phyloP scores from a whole-genome alignment of 2,888 invertebrate genomes.

The Drosophila melanosoma region DNA sequence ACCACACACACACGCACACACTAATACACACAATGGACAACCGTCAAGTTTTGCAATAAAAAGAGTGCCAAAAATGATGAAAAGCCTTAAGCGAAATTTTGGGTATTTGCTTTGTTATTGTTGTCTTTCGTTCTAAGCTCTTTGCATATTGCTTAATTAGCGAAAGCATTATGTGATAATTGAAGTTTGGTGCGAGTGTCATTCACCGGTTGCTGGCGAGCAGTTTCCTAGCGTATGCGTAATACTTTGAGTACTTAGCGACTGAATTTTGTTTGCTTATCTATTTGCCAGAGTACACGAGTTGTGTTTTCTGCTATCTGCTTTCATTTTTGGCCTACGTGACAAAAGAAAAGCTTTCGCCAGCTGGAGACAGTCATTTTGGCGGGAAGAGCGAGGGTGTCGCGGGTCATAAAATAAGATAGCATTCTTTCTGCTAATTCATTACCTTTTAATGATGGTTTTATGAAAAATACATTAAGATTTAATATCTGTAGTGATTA shows the following conservation, averaged over 20 bases:
- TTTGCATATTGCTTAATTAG: slow-evolving; percentile 58
- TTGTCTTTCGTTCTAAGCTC: neutral
- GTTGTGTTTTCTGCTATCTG: slow-evolving; percentile 33
- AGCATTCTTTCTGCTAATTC: slow-evolving; percentile 22
- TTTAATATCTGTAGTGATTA: neutral
- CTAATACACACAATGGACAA: neutral
- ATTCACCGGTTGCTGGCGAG: slow-evolving; percentile 26
- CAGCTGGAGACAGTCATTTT: neutral
- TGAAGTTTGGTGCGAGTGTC: slow-evolving; percentile 59
- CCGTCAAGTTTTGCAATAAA: slow-evolving; percentile 22
- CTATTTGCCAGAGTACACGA: slow-evolving; percentile 58
- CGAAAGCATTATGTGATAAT: slow-evolving; percentile 73
- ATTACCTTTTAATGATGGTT: slow-evolving; percentile 29
- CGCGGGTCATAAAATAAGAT: slow-evolving; percentile 5
- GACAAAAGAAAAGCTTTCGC: slow-evolving; percentile 47
- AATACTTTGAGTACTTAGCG: slow-evolving; percentile 52
- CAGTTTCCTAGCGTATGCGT: slow-evolving; percentile 51
- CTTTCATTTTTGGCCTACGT: slow-evolving; percentile 61
- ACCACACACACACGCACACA: slow-evolving; percentile 13
- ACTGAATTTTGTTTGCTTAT: slow-evolving; percentile 67
- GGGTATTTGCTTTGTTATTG: neutral
- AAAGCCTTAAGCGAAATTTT: neutral
- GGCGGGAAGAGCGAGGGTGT: neutral
- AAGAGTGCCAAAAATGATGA: neutral
- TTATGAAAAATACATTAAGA: slow-evolving; percentile 6